phyloP scores from a whole-genome alignment of 2,113 vertebrate genomes.

The Phrynosoma blainvillii region DNA sequence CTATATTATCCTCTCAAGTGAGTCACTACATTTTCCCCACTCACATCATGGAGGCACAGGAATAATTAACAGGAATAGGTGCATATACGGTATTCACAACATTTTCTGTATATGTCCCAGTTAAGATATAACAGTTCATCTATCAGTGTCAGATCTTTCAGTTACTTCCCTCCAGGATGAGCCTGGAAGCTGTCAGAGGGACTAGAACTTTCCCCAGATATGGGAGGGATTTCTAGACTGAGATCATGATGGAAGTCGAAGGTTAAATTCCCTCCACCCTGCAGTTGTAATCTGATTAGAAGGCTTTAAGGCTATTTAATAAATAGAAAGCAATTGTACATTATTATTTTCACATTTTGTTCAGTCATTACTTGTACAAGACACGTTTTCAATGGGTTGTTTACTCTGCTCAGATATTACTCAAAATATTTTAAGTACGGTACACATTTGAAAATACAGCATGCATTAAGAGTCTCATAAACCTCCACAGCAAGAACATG shows the following conservation, averaged over 20 bases:
- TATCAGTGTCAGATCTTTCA: too few species aligned
- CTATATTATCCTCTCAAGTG: not conserved
- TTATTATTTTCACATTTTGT: not conserved
- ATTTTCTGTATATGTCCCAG: too few species aligned
- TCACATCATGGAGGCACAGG: not conserved
- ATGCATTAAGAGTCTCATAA: not conserved
- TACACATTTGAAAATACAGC: not conserved
- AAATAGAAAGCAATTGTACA: not conserved
- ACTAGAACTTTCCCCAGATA: too few species aligned
- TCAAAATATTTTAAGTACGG: not conserved
- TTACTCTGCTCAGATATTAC: not conserved
- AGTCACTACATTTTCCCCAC: not conserved
- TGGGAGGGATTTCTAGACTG: not conserved
- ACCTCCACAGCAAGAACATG: not conserved
- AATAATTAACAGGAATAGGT: not conserved
- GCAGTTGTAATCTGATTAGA: not conserved
- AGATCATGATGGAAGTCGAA: not conserved
- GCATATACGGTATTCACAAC: too few species aligned
- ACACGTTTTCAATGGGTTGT: not conserved
- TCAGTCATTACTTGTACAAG: not conserved
- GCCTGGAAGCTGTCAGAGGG: too few species aligned
- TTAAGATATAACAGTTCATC: too few species aligned
- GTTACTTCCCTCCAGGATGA: too few species aligned
- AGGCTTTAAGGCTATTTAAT: not conserved
- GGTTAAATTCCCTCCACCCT: conserved; percentile 1